These are phyloP conservation scores for Cynocephalus volans DNA, from an alignment of 2,113 vertebrate species.

Conservation along the genomic window DNA sequence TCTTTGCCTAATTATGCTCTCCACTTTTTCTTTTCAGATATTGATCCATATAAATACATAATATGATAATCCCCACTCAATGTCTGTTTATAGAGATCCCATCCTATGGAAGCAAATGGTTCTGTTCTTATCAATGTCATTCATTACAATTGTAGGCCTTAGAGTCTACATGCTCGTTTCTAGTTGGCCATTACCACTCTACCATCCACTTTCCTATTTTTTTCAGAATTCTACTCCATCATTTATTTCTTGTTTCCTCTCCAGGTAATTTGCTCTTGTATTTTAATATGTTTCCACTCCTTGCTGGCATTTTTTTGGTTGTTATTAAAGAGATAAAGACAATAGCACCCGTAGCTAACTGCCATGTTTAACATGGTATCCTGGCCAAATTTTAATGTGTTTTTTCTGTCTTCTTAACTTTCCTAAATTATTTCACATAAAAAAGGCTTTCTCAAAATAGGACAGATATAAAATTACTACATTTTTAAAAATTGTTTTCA, in stretches of 20 bases:
- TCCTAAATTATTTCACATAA: not conserved
- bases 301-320: not conserved
- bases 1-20: not conserved
- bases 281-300: not conserved
- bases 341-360: not conserved
- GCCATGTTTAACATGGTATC: not conserved
- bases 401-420: not conserved
- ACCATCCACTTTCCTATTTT: not conserved
- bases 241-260: not conserved
- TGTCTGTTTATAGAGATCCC: not conserved
- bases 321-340: not conserved
- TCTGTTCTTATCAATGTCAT: not conserved
- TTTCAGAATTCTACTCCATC: not conserved
- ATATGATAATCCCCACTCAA: not conserved
- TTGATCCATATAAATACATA: not conserved
- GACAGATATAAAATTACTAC: not conserved
- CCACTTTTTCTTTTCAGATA: not conserved
- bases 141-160: not conserved
- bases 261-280: not conserved
- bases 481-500: not conserved
- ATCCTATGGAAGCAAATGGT: not conserved
- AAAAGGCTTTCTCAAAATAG: not conserved
- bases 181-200: not conserved
- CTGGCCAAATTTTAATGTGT: not conserved
- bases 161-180: not conserved